Base-by-base conservation (phyloP, 2,888 invertebrate species). In the Lypha dubia region DNA sequence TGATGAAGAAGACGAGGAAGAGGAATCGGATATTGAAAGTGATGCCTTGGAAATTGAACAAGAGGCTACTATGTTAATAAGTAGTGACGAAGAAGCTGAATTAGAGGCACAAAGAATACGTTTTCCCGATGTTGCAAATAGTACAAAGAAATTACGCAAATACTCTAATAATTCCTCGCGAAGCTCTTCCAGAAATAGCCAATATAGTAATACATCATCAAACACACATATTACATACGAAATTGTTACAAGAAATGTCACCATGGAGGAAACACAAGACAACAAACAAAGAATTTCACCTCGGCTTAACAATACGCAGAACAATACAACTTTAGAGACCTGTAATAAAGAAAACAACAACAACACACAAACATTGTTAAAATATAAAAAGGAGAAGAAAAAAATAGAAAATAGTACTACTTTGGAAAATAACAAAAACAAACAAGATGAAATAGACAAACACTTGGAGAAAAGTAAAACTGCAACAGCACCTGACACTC, bases 31-130 rank as follows among this genome's bases (percentile, higher is more conserved):
- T n/a, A 65, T 24, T 11, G 86, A 83, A 56, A 83, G 75, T 7
- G 84, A 84, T 49, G 76, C 67, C 9, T 60, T 83, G 24, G 89
- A 89, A 53, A 88, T 88, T 58, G 87, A 86, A 74, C 86, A 86
- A 4, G 90, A 89, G 56, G 91, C 89, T 67, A 88, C 88, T 11
- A 85, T 87, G 7, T 44, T 90, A 44, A 88, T 89, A 75, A 91
- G 90, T 79, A 90, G 91, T 65, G 90, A 91, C 80, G 90, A 90
- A 67, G 90, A 90, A 85, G 90, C 91, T 3, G 90, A 90, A 67
- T 70, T 90, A 63, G 90, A 90, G 53, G 90, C 90, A 2, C 90
- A 90, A 76, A 89, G 90, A 70, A 90, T 90, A 83, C 88, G 88
- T 15, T 87, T 91, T 79, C 90, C 88, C 24, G 88, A 90, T 65